Conservation (phyloP, 2,113 vertebrate genomes). For the Xerus inauris region DNA sequence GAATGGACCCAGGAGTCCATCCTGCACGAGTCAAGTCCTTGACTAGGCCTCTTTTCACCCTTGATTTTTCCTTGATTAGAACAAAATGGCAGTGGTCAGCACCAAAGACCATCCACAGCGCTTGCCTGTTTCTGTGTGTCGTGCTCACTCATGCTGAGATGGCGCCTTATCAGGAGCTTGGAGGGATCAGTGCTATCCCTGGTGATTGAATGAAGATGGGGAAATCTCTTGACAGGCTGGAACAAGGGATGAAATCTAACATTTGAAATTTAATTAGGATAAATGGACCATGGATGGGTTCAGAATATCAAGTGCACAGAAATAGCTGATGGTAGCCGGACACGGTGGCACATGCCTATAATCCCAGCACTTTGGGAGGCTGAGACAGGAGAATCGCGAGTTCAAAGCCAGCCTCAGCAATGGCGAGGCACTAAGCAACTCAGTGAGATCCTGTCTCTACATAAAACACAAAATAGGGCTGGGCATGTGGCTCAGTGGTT, state of each 20-base stretch:
- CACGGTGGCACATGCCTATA: no score
- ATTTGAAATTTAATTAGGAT: slow-evolving; percentile 6
- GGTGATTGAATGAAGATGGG: not conserved
- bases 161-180: not conserved
- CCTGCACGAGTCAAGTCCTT: not conserved
- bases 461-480: no score
- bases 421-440: no score
- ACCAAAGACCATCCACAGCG: fast-evolving
- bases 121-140: fast-evolving
- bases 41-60: fast-evolving
- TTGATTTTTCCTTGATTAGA: not conserved
- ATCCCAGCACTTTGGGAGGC: no score
- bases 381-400: no score
- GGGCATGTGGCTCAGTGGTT: no score
- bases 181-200: not conserved
- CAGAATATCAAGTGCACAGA: not conserved
- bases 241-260: slow-evolving; percentile 27
- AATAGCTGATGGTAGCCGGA: no score
- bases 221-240: slow-evolving; percentile 4
- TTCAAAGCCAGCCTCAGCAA: no score
- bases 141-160: fast-evolving
- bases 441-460: no score
- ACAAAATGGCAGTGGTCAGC: not conserved
- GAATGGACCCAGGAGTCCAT: not conserved
- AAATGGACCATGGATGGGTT: not conserved